Conservation (phyloP, 2,888 invertebrate species). For the Rhorus exstirpatorius region DNA sequence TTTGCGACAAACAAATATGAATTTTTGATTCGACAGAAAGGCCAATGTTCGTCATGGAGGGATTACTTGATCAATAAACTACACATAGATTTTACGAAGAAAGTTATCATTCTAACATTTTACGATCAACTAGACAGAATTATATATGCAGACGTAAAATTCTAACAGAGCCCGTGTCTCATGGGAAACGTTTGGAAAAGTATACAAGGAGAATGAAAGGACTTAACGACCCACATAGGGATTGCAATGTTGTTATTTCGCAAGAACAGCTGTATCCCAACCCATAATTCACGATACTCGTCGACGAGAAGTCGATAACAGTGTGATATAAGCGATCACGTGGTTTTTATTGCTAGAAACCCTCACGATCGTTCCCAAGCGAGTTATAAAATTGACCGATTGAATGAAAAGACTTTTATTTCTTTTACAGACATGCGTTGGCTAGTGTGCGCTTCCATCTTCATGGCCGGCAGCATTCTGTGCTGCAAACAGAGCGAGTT, state of each 20-base stretch:
- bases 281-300: constrained; percentile 27
- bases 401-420: constrained; percentile 43
- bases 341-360: constrained; percentile 14
- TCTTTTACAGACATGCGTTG: constrained; percentile 82
- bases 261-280: not conserved
- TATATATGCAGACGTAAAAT: not conserved
- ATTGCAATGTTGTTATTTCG: constrained; percentile 32
- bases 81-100: not conserved
- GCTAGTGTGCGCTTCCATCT: constrained; percentile 80
- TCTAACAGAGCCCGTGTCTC: not conserved
- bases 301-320: constrained; percentile 41
- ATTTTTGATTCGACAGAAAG: not conserved
- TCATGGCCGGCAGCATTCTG: constrained; percentile 79
- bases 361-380: not conserved
- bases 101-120: not conserved
- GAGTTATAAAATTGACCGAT: constrained; percentile 21
- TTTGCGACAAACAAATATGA: not conserved
- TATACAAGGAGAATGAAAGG: not conserved
- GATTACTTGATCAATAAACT: not conserved
- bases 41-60: not conserved
- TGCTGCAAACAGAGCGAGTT: constrained; percentile 87
- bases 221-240: constrained; percentile 18
- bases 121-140: not conserved
- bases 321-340: not conserved
- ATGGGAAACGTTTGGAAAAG: not conserved